Percentiles rank a stretch among this genome's conserved stretches.
Evolutionary conservation across 92 coral and sea anemone genomes (phyloP).

Genomic region (Epizoanthus stellaris): DNA sequence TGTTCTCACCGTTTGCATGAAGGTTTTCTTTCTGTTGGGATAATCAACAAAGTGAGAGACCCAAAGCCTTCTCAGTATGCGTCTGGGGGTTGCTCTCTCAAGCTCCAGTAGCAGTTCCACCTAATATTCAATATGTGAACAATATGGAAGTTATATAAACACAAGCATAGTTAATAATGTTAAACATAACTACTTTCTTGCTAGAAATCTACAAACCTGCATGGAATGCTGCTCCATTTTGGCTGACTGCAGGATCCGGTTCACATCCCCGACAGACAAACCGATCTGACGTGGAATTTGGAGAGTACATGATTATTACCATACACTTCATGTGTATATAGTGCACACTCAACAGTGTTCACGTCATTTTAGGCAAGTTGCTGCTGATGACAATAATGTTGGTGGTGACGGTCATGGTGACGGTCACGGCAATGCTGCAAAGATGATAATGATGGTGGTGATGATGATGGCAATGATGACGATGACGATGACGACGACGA

Average conservation of each 20-base stretch:
- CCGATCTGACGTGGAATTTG: constrained; percentile 62
- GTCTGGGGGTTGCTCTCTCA: constrained; percentile 88
- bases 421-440: no score
- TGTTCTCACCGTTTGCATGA: constrained; percentile 73
- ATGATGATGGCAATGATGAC: no score
- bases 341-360: no score
- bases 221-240: constrained; percentile 92
- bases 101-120: constrained; percentile 83
- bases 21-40: constrained; percentile 83
- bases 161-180: no score
- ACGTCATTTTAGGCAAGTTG: no score
- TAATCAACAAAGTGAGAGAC: constrained; percentile 81
- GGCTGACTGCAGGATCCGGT: constrained; percentile 87
- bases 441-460: no score
- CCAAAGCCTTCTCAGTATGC: constrained; percentile 80
- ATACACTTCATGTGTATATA: no score
- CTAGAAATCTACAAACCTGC: constrained; percentile 64
- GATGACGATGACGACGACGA: no score
- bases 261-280: constrained; percentile 90
- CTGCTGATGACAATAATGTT: no score
- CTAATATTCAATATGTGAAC: constrained; percentile 17
- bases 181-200: no score
- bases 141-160: no score
- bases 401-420: neutral
- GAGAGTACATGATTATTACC: neutral